Conservation (phyloP, 2,888 invertebrate species). For the Orchesellides sinensis region DNA sequence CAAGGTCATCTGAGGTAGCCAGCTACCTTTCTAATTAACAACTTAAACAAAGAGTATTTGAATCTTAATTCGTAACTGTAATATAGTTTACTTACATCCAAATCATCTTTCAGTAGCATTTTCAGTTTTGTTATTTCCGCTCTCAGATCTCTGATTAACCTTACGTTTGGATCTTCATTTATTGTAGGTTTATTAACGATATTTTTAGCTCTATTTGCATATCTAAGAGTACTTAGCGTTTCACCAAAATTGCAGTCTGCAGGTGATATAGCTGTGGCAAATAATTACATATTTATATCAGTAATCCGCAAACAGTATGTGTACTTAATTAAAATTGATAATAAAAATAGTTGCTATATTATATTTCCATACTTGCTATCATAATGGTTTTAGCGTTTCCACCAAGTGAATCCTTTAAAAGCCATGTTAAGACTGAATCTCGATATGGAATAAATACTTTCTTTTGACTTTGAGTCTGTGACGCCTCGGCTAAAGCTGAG, state of each 20-base stretch:
- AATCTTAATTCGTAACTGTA: not conserved
- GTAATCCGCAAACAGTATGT: not conserved
- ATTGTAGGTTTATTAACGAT: constrained; percentile 94
- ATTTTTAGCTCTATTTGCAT: constrained; percentile 93
- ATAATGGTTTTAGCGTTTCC: constrained; percentile 95
- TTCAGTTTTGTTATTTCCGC: constrained; percentile 91
- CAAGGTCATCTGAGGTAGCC: not conserved
- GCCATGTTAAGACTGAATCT: constrained; percentile 92
- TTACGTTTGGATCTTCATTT: constrained; percentile 93
- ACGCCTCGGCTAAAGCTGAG: constrained; percentile 82
- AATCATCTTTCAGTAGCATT: constrained; percentile 84
- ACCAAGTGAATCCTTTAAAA: constrained; percentile 91
- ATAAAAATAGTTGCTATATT: no score
- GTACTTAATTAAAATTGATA: not conserved
- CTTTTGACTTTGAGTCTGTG: constrained; percentile 63
- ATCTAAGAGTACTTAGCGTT: constrained; percentile 89
- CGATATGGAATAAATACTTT: constrained; percentile 88
- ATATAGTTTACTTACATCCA: constrained; percentile 60
- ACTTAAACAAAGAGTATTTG: not conserved
- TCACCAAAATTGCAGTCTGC: constrained; percentile 93
- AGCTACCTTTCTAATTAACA: not conserved
- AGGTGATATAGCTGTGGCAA: constrained; percentile 81
- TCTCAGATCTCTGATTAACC: constrained; percentile 88
- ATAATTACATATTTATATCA: not conserved
- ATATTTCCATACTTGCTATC: constrained; percentile 87